These are phyloP conservation scores for Phocides pigmalion DNA, from an alignment of 1,140 invertebrate species.

Conservation along the genomic window DNA sequence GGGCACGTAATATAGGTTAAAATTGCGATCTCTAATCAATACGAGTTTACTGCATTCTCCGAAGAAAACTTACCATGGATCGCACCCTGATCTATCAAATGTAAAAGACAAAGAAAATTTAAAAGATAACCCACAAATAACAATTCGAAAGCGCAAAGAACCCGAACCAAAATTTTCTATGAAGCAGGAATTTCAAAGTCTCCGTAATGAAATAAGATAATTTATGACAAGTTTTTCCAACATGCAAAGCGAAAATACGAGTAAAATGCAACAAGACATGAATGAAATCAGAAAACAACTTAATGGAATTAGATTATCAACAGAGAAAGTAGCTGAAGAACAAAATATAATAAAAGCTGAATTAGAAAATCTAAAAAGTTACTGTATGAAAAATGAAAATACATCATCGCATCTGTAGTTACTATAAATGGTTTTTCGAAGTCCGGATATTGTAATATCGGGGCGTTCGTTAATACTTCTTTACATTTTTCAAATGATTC, in stretches of 20 bases:
- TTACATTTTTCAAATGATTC: constrained; percentile 36
- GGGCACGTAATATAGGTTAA: no score
- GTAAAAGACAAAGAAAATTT: neutral
- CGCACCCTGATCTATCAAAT: constrained; percentile 8
- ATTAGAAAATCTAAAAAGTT: neutral
- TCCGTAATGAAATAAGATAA: constrained; percentile 19
- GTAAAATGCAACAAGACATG: constrained; percentile 18
- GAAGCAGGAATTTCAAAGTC: constrained; percentile 16
- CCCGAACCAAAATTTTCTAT: constrained; percentile 4
- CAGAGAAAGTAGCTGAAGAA: constrained; percentile 20
- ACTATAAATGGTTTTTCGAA: constrained; percentile 34
- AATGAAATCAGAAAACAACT: constrained; percentile 25
- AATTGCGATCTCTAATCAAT: neutral
- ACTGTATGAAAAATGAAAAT: neutral
- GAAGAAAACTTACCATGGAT: constrained; percentile 4
- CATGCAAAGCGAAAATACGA: constrained; percentile 15
- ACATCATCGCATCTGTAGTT: constrained; percentile 38
- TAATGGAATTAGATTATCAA: constrained; percentile 11
- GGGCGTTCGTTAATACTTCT: constrained; percentile 16
- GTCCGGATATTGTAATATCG: constrained; percentile 37
- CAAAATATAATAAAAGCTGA: constrained; percentile 17
- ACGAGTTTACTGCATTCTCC: constrained; percentile 4
- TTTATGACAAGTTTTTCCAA: constrained; percentile 11
- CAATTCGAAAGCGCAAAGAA: constrained; percentile 18
- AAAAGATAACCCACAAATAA: constrained; percentile 2